Evolutionary conservation across 1,140 invertebrate genomes (phyloP), one percentile per base, ranked within the genome.

Genomic region (Diorhabda sublineata): DNA sequence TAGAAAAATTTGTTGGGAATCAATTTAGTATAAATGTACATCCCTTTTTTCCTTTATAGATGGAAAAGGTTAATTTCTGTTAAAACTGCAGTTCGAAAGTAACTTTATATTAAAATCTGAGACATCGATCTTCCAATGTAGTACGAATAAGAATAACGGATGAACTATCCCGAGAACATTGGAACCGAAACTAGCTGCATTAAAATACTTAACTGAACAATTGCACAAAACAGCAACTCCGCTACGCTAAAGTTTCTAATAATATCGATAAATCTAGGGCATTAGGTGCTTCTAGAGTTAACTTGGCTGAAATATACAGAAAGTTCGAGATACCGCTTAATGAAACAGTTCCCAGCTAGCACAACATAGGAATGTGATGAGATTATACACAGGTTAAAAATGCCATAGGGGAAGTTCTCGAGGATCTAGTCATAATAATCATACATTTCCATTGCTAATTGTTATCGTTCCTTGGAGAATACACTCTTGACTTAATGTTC

Each of bases 201-300:
- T 52, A 52, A 3, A 52, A 52, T 52, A 52, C 47, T 52, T 52
- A 52, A 52, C 47, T n/a, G 6, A n/a, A 52, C 47, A 52, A 8
- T 52, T n/a, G 47, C 47, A 52, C 47, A 52, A 6, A 52, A 52
- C 47, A 52, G 6, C 6, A n/a, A 8, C 67, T 69, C 69, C 63
- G 61, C 69, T 70, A 67, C 52, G 61, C 52, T 59, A 58, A 70
- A 70, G 59, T 70, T 68, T 60, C 58, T 52, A 69, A 67, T 70
- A 69, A 68, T 68, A 68, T 68, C 67, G 57, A 68, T 69, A 69
- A 69, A 69, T 69, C 45, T 52, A 68, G 44, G 42, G 42, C 61
- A 57, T 61, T 62, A 62, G 61, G 44, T 62, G 61, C 42, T 62
- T 62, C 45, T 8, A 8, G 61, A 62, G n/a, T 62, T 45, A 11